These are phyloP conservation scores for Aphaenogaster rudis DNA, from an alignment of 1,140 invertebrate genomes.

Conservation along the genomic window DNA sequence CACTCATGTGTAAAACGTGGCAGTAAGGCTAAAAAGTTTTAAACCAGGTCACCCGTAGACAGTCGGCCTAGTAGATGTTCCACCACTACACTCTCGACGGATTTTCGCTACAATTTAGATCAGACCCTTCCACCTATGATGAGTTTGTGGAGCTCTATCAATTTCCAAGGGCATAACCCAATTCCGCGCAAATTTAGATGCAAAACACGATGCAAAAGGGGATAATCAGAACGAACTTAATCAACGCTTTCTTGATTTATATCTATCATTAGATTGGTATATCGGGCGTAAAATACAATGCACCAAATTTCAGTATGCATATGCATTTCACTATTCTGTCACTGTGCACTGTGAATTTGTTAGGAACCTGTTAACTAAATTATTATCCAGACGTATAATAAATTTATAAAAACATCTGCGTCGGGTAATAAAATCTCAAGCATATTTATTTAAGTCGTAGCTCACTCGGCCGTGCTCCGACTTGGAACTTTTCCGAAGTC, in stretches of 20 bases:
- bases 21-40: slow-evolving; percentile 30
- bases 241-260: slow-evolving; percentile 1
- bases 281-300: background rate
- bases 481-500: slow-evolving; percentile 69
- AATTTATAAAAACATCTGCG: slow-evolving; percentile 31
- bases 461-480: slow-evolving; percentile 34
- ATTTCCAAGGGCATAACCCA: slow-evolving; percentile 66
- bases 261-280: background rate
- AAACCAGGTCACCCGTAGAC: slow-evolving; percentile 40
- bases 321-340: background rate
- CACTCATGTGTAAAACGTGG: slow-evolving; percentile 32
- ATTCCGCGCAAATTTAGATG: slow-evolving; percentile 33
- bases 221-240: background rate
- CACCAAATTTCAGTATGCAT: background rate
- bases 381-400: slow-evolving; percentile 31
- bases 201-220: slow-evolving; percentile 3
- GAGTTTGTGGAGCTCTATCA: slow-evolving; percentile 80
- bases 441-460: slow-evolving; percentile 51
- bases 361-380: background rate
- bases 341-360: background rate
- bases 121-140: slow-evolving; percentile 73
- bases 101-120: slow-evolving; percentile 80
- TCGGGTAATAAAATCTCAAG: slow-evolving; percentile 37
- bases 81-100: slow-evolving; percentile 64
- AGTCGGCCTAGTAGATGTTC: slow-evolving; percentile 42